Percentiles rank a stretch among this genome's conserved stretches.
These are phyloP conservation scores for Leptopilina myrica DNA, from an alignment of 2,888 invertebrate species.

Conservation along the genomic window DNA sequence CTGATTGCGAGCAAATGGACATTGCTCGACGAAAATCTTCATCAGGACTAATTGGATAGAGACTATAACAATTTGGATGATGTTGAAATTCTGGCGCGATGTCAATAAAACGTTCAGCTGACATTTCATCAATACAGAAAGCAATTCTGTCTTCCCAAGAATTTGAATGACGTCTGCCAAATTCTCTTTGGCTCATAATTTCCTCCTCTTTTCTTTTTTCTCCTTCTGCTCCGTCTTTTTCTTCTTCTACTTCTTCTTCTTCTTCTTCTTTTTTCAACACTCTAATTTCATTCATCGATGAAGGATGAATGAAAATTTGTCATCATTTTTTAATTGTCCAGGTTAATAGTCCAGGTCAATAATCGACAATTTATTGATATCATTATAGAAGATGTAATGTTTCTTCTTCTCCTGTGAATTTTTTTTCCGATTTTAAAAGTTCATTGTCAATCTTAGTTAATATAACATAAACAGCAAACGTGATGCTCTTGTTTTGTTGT, in stretches of 20 bases:
- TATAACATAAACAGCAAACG: background rate
- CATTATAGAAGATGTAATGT: constrained; percentile 6
- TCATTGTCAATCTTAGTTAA: constrained; percentile 24
- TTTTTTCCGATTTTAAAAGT: background rate
- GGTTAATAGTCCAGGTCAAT: background rate
- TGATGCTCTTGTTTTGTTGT: constrained; percentile 15
- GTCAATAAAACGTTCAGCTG: constrained; percentile 52
- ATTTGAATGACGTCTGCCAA: constrained; percentile 32
- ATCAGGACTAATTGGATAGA: constrained; percentile 41
- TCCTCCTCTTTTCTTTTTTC: no score
- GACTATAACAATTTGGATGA: constrained; percentile 41
- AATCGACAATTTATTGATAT: background rate
- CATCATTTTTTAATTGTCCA: background rate
- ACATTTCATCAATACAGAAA: constrained; percentile 66
- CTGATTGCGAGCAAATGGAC: constrained; percentile 56
- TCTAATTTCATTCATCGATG: background rate
- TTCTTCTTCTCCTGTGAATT: background rate
- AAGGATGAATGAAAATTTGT: background rate
- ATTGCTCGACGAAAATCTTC: constrained; percentile 48
- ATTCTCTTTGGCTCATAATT: constrained; percentile 43
- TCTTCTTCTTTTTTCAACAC: constrained; percentile 37
- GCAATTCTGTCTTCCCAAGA: constrained; percentile 66
- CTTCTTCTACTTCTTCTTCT: no score
- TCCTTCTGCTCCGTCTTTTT: no score
- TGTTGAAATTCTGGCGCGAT: constrained; percentile 48